phyloP scores from a whole-genome alignment of 2,113 vertebrate species.

The Pongo pygmaeus region DNA sequence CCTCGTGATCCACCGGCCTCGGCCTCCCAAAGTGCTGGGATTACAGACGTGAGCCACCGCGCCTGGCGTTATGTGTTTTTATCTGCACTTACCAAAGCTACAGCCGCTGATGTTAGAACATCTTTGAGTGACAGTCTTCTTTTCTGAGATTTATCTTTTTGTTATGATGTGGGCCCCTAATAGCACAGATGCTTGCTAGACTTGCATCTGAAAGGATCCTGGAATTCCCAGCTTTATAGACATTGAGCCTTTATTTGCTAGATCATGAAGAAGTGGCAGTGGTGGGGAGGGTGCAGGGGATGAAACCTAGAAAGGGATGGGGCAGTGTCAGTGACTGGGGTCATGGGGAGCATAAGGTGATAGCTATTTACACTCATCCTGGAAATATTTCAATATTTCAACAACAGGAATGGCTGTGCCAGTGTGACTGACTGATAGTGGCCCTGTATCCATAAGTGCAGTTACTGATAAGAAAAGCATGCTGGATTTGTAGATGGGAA shows the following conservation, averaged over 20 bases:
- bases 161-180: background rate
- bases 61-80: background rate
- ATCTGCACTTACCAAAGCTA: background rate
- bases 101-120: background rate
- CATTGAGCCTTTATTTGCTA: background rate
- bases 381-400: background rate
- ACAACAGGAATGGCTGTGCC: too few species aligned
- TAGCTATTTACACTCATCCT: background rate
- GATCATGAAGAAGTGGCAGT: background rate
- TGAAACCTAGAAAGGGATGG: background rate
- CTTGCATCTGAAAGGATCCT: background rate
- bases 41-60: too few species aligned
- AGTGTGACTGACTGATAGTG: background rate
- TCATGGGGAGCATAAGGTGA: too few species aligned
- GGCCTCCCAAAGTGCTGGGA: too few species aligned
- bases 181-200: background rate
- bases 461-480: background rate
- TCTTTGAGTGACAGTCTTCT: background rate
- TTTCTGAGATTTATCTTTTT: background rate
- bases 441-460: rapidly evolving
- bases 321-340: rapidly evolving
- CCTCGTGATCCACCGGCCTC: too few species aligned
- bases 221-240: background rate
- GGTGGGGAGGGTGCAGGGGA: too few species aligned
- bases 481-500: background rate